These are phyloP conservation scores for Rhinella marina DNA, from an alignment of 2,797 vertebrate genomes.

Conservation along the genomic window DNA sequence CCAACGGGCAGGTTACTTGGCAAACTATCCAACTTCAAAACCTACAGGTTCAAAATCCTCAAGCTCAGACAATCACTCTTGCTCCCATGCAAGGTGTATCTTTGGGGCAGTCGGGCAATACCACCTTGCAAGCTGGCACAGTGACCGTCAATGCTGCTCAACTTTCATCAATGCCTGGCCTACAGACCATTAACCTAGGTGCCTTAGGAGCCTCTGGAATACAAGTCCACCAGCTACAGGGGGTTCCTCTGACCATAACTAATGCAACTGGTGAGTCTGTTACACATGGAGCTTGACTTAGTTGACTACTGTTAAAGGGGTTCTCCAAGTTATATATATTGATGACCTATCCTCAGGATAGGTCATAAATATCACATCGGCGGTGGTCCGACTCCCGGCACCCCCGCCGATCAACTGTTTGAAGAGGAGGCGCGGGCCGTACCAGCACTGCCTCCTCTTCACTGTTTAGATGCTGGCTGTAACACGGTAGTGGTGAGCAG, in stretches of 20 bases:
- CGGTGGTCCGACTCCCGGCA: too few relatives aligned
- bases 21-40: slow-evolving; percentile 95
- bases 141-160: slow-evolving; percentile 89
- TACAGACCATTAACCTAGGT: slow-evolving; percentile 95
- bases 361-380: too few relatives aligned
- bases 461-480: too few relatives aligned
- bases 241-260: slow-evolving; percentile 87
- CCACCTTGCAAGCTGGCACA: slow-evolving; percentile 79
- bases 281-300: not conserved
- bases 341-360: too few relatives aligned
- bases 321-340: not conserved
- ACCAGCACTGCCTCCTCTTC: too few relatives aligned
- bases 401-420: too few relatives aligned
- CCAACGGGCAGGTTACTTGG: slow-evolving; percentile 96
- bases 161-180: slow-evolving; percentile 83
- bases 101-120: slow-evolving; percentile 79
- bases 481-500: too few relatives aligned
- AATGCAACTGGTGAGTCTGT: slow-evolving; percentile 82
- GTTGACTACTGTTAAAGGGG: not conserved
- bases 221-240: slow-evolving; percentile 94
- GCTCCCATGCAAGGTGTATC: slow-evolving; percentile 87
- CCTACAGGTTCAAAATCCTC: slow-evolving; percentile 82
- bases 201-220: slow-evolving; percentile 86
- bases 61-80: slow-evolving; percentile 91
- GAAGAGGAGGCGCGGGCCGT: too few relatives aligned